Base-by-base conservation (phyloP, 2,797 vertebrate genomes). In the Pempheris klunzingeri region DNA sequence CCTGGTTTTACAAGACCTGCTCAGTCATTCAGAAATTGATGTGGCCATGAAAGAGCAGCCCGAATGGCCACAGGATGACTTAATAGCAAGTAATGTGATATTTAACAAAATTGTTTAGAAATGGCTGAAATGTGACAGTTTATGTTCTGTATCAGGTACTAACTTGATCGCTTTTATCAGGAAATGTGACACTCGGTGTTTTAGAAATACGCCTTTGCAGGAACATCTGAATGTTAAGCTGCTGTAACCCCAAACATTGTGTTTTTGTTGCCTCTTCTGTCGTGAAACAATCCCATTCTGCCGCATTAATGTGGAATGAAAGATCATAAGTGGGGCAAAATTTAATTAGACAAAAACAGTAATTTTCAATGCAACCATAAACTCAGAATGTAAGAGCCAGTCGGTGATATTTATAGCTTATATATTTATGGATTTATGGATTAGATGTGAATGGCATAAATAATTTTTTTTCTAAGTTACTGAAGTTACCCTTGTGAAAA, bases 101-200 rank as follows among this genome's bases (percentile, higher is more conserved):
- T 70, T 32, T 50, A 62, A 30, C 44, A 26, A 43, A 58, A 83
- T 11, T 47, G 49, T 38, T 49, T 18, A 7, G 11, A 70, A 61
- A 47, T 50, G n/a, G 41, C 38, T 55, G 36, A 11, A 68, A 30
- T 47, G 26, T 46, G 14, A 32, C 28, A 24, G 43, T 0, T 34
- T 20, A 0, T 50, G 41, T 22, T 81, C 2, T 50, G 4, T 72
- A 74, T 63, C 62, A 68, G 47, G 59, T 22, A 44, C 5, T 7
- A 49, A 5, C 11, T 36, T 64, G 2, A 24, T 39, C 49, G 18
- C 4, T 41, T 30, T 43, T 26, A n/a, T 32, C n/a, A 5, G 49
- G 13, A 14, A 0, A 52, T 59, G 7, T 15, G 7, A 26, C 12
- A 22, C n/a, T 26, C 2, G 0, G 26, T 32, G 4, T 34, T 39